Evolutionary conservation across 30 jellyfish, hydroid and myxozoan genomes (phyloP).

Genomic region (Chrysaora quinquecirrha): DNA sequence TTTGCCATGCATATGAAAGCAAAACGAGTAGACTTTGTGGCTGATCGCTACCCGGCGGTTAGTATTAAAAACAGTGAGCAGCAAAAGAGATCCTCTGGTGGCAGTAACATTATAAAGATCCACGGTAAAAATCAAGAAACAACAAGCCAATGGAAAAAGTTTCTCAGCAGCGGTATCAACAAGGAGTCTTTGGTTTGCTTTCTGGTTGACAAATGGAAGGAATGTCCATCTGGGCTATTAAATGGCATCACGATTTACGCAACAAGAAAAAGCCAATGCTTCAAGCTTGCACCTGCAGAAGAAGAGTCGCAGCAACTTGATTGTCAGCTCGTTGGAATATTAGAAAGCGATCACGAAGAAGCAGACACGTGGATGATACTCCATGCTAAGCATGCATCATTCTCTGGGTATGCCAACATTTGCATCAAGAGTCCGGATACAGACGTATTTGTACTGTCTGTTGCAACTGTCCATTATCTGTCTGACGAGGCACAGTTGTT

Average conservation of each 20-base stretch:
- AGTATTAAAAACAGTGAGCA: not conserved
- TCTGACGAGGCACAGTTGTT: constrained; percentile 2
- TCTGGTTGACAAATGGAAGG: not conserved
- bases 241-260: not conserved
- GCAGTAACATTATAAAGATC: constrained; percentile 4
- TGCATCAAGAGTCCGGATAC: constrained; percentile 4
- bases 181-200: not conserved
- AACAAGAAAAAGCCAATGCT: not conserved
- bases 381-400: constrained; percentile 22
- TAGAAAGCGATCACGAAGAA: constrained; percentile 6
- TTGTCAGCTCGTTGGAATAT: not conserved
- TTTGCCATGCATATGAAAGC: not conserved
- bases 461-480: not conserved
- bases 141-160: constrained; percentile 19
- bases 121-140: not conserved
- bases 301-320: constrained; percentile 6
- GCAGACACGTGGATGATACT: constrained; percentile 13
- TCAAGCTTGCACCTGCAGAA: not conserved
- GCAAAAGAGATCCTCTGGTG: not conserved
- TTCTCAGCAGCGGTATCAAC: not conserved
- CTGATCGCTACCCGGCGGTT: constrained; percentile 3
- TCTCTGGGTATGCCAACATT: not conserved
- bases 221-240: not conserved
- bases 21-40: constrained; percentile 17
- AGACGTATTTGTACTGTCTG: not conserved